Percentiles rank a stretch among this genome's conserved stretches.
These are phyloP conservation scores for Clostera curtula DNA, from an alignment of 2,888 invertebrate genomes.

Conservation along the genomic window DNA sequence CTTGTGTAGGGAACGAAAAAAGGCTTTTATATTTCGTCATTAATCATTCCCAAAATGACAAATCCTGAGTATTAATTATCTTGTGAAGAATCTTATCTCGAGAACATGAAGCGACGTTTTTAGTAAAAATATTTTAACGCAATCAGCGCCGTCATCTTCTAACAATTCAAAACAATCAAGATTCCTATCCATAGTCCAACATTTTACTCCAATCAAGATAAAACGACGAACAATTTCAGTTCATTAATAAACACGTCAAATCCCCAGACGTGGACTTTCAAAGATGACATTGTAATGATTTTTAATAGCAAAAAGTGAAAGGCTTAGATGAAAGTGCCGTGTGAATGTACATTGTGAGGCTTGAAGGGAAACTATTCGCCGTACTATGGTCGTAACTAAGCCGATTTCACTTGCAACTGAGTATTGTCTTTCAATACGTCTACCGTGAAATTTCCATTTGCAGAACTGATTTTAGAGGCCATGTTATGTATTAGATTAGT, in stretches of 20 bases:
- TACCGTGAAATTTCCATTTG: no score
- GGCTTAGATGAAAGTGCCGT: conserved; percentile 63
- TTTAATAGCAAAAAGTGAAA: conserved; percentile 68
- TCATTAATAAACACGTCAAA: conserved; percentile 21
- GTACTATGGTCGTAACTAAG: conserved; percentile 23
- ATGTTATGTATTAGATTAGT: no score
- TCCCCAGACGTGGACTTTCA: conserved; percentile 33
- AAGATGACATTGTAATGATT: conserved; percentile 51
- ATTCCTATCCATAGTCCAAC: not conserved
- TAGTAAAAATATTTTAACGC: no score
- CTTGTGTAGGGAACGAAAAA: no score
- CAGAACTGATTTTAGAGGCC: no score
- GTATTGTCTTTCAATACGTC: not conserved
- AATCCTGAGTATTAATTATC: no score
- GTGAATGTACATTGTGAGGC: conserved; percentile 46
- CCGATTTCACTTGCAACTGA: conserved; percentile 19
- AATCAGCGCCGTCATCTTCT: no score
- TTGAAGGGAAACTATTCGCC: conserved; percentile 45
- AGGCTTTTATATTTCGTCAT: no score
- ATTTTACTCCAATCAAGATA: not conserved
- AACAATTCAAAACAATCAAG: not conserved
- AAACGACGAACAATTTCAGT: conserved; percentile 1
- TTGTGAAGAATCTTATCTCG: no score
- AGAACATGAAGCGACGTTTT: no score
- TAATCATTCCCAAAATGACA: no score